Conservation (phyloP, 1,140 invertebrate genomes). For the Hypothenemus hampei region DNA sequence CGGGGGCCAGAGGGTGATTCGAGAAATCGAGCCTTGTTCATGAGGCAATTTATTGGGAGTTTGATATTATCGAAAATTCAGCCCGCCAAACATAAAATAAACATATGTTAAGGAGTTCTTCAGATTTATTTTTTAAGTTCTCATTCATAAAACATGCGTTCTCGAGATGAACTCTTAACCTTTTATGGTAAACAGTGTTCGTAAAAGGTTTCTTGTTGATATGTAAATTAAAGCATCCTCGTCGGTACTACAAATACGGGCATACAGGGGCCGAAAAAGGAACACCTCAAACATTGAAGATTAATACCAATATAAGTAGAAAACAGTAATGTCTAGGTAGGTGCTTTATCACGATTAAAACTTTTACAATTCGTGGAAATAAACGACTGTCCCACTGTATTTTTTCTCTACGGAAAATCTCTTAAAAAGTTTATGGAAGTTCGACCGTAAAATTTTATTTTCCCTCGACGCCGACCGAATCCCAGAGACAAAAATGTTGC, state of each 20-base stretch:
- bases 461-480: background rate
- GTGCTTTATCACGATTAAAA: too few relatives aligned
- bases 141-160: slow-evolving; percentile 1
- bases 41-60: background rate
- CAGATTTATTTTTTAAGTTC: background rate
- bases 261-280: background rate
- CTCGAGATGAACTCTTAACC: background rate
- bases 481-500: background rate
- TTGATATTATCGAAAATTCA: background rate
- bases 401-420: background rate
- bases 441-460: background rate
- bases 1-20: background rate
- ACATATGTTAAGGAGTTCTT: slow-evolving; percentile 6
- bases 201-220: background rate
- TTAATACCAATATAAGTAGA: too few relatives aligned
- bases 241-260: background rate
- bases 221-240: background rate
- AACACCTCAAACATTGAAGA: too few relatives aligned
- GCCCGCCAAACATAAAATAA: background rate
- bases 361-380: too few relatives aligned
- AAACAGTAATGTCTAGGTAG: too few relatives aligned
- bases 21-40: slow-evolving; percentile 2
- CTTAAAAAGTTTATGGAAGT: background rate
- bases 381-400: background rate
- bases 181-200: background rate